Conservation (phyloP, 2,888 invertebrate species). For the Brachypterus glaber region DNA sequence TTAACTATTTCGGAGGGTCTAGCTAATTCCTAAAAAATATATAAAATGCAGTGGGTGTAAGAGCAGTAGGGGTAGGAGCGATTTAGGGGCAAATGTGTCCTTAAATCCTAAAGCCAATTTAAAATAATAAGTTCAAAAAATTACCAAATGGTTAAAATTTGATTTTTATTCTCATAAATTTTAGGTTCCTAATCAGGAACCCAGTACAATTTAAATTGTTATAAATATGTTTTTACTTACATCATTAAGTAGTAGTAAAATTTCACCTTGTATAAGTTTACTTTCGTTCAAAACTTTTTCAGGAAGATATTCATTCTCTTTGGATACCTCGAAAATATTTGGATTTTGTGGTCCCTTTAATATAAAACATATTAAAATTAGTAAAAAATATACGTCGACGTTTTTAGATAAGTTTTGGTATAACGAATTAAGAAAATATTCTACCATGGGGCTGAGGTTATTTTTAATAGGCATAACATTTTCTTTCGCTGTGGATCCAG, state of each 20-base stretch:
- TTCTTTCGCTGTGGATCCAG: too few species aligned
- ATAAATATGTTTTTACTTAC: constrained; percentile 30
- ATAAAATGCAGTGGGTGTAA: neutral
- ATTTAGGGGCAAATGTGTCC: neutral
- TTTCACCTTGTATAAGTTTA: constrained; percentile 54
- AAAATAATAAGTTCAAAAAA: too few species aligned
- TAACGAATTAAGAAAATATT: too few species aligned
- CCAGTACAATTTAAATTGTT: neutral
- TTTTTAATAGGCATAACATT: too few species aligned
- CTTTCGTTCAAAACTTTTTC: constrained; percentile 54
- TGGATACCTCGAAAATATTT: constrained; percentile 56
- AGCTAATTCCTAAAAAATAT: constrained; percentile 30
- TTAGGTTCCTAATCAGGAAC: too few species aligned
- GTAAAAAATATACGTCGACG: too few species aligned
- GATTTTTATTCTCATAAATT: too few species aligned
- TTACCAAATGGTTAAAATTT: too few species aligned
- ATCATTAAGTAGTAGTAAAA: constrained; percentile 58
- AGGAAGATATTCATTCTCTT: constrained; percentile 40
- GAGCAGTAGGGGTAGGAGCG: neutral
- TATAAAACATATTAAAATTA: constrained; percentile 3
- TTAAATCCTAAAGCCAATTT: too few species aligned
- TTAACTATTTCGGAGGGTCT: constrained; percentile 46
- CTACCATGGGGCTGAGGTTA: too few species aligned
- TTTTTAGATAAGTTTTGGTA: too few species aligned
- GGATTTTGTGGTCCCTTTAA: constrained; percentile 65